Evolutionary conservation across 2,888 invertebrate genomes (phyloP).

Genomic region (Drosophila monieri): DNA sequence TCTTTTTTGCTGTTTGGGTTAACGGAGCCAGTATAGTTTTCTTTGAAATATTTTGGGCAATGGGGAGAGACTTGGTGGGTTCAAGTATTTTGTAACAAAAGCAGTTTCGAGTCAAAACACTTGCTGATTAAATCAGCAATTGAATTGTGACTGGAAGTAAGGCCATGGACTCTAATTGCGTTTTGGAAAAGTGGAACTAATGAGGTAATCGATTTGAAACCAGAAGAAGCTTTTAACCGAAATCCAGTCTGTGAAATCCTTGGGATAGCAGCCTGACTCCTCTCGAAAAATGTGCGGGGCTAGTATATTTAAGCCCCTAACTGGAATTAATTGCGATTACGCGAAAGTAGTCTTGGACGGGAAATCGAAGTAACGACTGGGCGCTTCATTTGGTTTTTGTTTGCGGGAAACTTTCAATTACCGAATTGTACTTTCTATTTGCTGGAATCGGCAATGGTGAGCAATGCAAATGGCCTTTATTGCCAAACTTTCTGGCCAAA

Average conservation of each 20-base stretch:
- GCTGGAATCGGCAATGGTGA: constrained; percentile 28
- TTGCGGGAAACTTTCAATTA: constrained; percentile 45
- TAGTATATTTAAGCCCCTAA: background rate
- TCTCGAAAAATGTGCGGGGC: constrained; percentile 14
- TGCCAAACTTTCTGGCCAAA: constrained; percentile 64
- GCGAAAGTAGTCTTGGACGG: constrained; percentile 31
- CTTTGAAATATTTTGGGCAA: constrained; percentile 48
- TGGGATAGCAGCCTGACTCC: too few relatives aligned
- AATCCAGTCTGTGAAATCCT: constrained; percentile 22
- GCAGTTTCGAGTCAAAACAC: constrained; percentile 17
- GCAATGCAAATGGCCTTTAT: constrained; percentile 74
- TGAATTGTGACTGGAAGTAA: constrained; percentile 18
- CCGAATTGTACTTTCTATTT: constrained; percentile 52
- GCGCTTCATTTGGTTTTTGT: constrained; percentile 27
- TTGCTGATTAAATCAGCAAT: constrained; percentile 22
- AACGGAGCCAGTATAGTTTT: background rate
- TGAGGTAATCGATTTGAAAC: constrained; percentile 31
- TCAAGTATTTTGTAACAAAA: too few relatives aligned
- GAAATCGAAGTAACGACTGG: constrained; percentile 30
- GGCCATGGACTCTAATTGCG: constrained; percentile 37
- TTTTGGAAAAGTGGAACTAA: constrained; percentile 31
- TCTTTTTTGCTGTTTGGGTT: constrained; percentile 65
- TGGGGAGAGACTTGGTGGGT: background rate
- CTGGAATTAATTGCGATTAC: constrained; percentile 25
- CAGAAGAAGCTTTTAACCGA: constrained; percentile 67